These are phyloP conservation scores for Ploceus nigricollis DNA, from an alignment of 2,113 vertebrate genomes.

Conservation along the genomic window DNA sequence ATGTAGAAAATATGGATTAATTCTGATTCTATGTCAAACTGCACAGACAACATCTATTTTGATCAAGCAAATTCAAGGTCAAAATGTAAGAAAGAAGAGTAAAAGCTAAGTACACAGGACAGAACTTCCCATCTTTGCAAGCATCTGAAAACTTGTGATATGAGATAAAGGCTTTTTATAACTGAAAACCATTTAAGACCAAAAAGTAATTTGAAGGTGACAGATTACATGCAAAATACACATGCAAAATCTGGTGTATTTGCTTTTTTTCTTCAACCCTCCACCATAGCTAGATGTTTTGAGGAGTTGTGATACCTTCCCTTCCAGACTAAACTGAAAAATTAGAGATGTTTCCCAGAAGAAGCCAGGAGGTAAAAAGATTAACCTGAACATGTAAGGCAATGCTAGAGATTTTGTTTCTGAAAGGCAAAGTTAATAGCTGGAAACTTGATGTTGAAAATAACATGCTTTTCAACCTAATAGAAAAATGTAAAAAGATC, in stretches of 20 bases:
- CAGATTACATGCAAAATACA: not conserved
- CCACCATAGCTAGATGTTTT: not conserved
- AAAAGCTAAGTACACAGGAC: not conserved
- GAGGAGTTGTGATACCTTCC: not conserved
- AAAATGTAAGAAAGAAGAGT: not conserved
- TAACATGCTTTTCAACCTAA: not conserved
- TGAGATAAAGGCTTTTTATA: not conserved
- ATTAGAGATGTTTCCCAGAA: not conserved
- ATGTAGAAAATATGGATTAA: not conserved
- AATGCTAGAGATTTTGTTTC: not conserved
- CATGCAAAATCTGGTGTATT: not conserved
- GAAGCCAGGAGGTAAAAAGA: not conserved
- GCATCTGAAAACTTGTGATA: not conserved
- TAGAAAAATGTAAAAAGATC: not conserved
- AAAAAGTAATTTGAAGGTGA: not conserved
- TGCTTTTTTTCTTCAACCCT: not conserved
- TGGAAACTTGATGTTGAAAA: not conserved
- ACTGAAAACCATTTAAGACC: not conserved
- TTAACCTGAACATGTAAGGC: not conserved
- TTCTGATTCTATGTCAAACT: not conserved
- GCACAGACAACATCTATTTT: not conserved
- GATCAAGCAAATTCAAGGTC: not conserved
- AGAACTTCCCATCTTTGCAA: not conserved
- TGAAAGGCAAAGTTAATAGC: not conserved
- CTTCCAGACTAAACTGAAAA: not conserved